Base-by-base conservation (phyloP, 2,888 invertebrate genomes). In the Stenurella melanura region DNA sequence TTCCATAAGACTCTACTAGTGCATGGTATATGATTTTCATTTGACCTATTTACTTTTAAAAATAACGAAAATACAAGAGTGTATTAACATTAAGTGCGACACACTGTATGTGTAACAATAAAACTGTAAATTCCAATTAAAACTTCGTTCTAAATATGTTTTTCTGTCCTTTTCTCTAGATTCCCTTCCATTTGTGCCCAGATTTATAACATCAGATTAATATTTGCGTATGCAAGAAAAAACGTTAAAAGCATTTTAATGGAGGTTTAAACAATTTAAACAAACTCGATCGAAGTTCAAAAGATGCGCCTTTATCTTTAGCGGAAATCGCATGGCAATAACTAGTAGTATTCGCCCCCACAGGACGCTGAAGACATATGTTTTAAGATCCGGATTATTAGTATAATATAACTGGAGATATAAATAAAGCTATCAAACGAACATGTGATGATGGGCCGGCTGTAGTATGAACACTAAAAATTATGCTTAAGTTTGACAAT, bases 331-430 rank as follows among this genome's bases (percentile, higher is more conserved):
- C 83, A 81, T 78, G 82, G 79, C 72, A 80, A 75, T 80, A 80
- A 80, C 78, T 71, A 81, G 83, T 80, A 77, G 83, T 80, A 77
- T 56, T 73, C 82, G 83, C 83, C 83, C 85, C 82, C 84, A 82
- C 84, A 83, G 75, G 80, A 71, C 73, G 76, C 74, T 63, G 73
- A 38, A 78, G 80, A 81, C 86, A 86, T 81, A 81, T 86, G 86
- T 85, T 85, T 82, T 82, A 81, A 81, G 85, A 84, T 82, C 77
- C 84, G 83, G 84, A 83, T 86, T 86, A 85, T 86, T 86, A 86
- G 83, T 83, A 83, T 82, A 84, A 82, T 83, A 84, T 85, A 82
- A 78, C 82, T 76, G 77, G 68, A 77, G 78, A 74, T 80, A 81
- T 82, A 82, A 82, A 82, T 82, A 82, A 80, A 82, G 78, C 77